Evolutionary conservation across 2,888 invertebrate genomes (phyloP).

Genomic region (Chrysolina oricalcia): DNA sequence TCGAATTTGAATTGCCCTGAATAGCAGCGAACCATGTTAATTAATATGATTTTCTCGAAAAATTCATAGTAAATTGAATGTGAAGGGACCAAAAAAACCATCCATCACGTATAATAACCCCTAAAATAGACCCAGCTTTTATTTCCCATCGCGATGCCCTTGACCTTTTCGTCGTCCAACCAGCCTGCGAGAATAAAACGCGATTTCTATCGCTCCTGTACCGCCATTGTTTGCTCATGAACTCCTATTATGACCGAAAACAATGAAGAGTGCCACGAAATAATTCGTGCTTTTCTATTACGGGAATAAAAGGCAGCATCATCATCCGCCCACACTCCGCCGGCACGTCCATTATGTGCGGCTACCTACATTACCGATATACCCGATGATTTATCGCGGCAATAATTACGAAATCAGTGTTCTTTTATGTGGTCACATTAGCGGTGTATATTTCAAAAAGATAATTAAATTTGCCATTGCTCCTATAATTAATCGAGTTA

Average conservation of each 20-base stretch:
- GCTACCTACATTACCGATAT: slow-evolving; percentile 11
- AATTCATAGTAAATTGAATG: no score
- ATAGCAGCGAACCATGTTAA: no score
- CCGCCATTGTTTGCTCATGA: slow-evolving; percentile 13
- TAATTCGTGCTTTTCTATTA: slow-evolving; percentile 14
- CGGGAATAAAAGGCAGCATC: slow-evolving; percentile 13
- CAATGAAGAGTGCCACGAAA: slow-evolving; percentile 16
- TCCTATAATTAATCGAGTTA: slow-evolving; percentile 13
- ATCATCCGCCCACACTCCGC: not conserved
- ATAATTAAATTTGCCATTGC: slow-evolving; percentile 10
- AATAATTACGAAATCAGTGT: slow-evolving; percentile 21
- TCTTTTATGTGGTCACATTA: slow-evolving; percentile 18
- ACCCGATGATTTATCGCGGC: slow-evolving; percentile 11
- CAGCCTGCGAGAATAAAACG: not conserved
- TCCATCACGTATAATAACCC: no score
- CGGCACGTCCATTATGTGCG: not conserved
- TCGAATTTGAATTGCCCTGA: no score
- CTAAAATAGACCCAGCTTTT: not conserved
- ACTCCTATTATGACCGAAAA: slow-evolving; percentile 20
- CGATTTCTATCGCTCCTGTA: slow-evolving; percentile 8
- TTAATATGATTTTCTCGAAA: no score
- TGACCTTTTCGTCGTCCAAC: not conserved
- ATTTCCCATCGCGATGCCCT: not conserved
- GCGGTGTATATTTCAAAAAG: slow-evolving; percentile 18
- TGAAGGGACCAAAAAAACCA: no score